Evolutionary conservation across 92 coral and sea anemone genomes (phyloP), one percentile per base, ranked within the genome.

Genomic region (Parazoanthus darwini): DNA sequence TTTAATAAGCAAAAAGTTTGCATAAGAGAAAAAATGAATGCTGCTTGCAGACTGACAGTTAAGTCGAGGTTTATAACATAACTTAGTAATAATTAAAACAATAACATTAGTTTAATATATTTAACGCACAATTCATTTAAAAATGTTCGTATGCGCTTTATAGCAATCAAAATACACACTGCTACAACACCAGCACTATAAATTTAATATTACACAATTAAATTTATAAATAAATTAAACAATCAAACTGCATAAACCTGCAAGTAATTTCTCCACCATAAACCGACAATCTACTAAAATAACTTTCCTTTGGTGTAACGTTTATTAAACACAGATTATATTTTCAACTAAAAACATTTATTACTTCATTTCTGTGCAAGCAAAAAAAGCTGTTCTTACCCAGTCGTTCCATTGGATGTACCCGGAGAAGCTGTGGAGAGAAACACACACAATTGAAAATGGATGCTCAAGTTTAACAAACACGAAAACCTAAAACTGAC

Each of bases 401-500:
- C 59, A 96, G 80, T 79, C 99, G 93, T 82, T 94, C 98, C 39
- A 89, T 85, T 22, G 98, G 98, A 51, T 91, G 77, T 22, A 94
- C 95, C 80, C 93, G 66, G 74, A 91, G 88, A 65, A 94, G 93
- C 98, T 96, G 83, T 26, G n/a, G 51, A 83, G 5, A 3, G 70
- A 83, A 68, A 1, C 15, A 48, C 23, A 39, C 59, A 13, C 14
- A 54, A 54, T 1, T 1, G 9, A 2, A 13, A 54, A 15, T 54
- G 59, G 59, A 54, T 54, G 59, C 59, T 11, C 59, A 51, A 51
- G 16, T 51, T 51, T 7, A 33, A 3, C 36, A 18, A 33, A 50
- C 36, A 36, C 11, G 35, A 36, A 79, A 48, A 33, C 0, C 36
- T 37, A 56, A 46, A 46, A 46, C 51, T 46, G 51, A 46, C 11